phyloP scores from a whole-genome alignment of 2,797 vertebrate genomes.

The Brotogeris chrysoptera region DNA sequence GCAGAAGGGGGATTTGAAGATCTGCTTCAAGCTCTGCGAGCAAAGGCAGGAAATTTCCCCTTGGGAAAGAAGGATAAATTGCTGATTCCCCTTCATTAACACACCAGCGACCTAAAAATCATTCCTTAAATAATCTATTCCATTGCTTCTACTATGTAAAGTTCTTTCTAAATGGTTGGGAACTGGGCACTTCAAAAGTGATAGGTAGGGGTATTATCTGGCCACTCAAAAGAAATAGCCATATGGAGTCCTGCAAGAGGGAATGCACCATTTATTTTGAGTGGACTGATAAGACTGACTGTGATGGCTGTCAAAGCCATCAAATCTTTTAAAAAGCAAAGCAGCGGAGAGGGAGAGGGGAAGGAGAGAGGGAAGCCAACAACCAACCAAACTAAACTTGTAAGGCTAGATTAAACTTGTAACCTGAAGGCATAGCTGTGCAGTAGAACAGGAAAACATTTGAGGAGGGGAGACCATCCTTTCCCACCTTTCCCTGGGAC shows the following conservation, averaged over 20 bases:
- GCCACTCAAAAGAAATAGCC: not conserved
- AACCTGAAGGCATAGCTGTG: not conserved
- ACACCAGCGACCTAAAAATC: rapidly evolving
- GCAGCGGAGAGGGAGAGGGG: not conserved
- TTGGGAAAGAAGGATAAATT: not conserved
- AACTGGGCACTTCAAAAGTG: not conserved
- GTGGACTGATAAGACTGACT: not conserved
- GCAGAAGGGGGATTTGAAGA: not conserved
- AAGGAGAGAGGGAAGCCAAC: not conserved
- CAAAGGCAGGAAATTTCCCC: not conserved
- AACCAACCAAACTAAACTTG: not conserved
- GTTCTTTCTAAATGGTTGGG: not conserved
- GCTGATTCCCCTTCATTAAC: not conserved
- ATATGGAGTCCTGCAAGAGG: rapidly evolving
- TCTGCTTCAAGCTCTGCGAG: not conserved
- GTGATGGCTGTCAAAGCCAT: not conserved
- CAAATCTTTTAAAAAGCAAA: not conserved
- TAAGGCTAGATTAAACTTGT: too few species aligned
- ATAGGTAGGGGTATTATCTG: rapidly evolving
- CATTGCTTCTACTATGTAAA: not conserved
- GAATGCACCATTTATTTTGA: rapidly evolving
- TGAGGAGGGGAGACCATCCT: rapidly evolving
- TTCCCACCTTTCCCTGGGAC: not conserved
- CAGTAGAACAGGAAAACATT: not conserved
- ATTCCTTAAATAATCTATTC: not conserved